Evolutionary conservation across 2,797 vertebrate species (phyloP).

Genomic region (Hemibagrus guttatus): DNA sequence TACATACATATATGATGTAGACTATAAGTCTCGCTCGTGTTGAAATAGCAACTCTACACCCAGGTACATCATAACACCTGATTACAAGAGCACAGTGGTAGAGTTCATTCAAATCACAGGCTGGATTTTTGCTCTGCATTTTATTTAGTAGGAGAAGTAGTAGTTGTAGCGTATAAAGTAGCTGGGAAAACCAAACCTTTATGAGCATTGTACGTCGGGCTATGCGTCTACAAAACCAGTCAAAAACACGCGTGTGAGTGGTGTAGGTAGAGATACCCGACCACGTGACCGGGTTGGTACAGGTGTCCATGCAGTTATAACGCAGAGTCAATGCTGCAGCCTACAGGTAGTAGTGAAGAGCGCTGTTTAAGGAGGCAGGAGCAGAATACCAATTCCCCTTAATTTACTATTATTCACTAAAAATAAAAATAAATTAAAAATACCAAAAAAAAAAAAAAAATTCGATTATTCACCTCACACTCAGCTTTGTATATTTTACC

Average conservation of each 20-base stretch:
- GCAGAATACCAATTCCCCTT: background rate
- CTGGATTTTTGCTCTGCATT: background rate
- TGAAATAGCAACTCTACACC: background rate
- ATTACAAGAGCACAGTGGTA: background rate
- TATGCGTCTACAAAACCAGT: background rate
- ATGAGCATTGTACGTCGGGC: background rate
- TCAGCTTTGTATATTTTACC: too few species aligned
- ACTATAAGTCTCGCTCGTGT: background rate
- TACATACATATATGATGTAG: too few species aligned
- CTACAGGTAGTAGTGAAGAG: slow-evolving; percentile 75
- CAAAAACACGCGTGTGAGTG: background rate
- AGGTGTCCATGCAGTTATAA: slow-evolving; percentile 23
- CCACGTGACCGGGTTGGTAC: background rate
- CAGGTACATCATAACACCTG: background rate
- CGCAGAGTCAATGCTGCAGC: slow-evolving; percentile 79
- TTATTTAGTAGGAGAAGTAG: background rate
- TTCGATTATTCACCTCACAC: too few species aligned
- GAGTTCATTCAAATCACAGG: background rate
- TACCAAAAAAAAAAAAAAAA: background rate
- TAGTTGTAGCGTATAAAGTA: background rate
- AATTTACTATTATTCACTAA: background rate
- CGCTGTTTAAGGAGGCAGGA: background rate
- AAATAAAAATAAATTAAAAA: background rate
- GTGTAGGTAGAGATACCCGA: background rate
- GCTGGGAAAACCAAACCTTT: background rate